Base-by-base conservation (phyloP, 2,113 vertebrate genomes). In the Seriola rivoliana region DNA sequence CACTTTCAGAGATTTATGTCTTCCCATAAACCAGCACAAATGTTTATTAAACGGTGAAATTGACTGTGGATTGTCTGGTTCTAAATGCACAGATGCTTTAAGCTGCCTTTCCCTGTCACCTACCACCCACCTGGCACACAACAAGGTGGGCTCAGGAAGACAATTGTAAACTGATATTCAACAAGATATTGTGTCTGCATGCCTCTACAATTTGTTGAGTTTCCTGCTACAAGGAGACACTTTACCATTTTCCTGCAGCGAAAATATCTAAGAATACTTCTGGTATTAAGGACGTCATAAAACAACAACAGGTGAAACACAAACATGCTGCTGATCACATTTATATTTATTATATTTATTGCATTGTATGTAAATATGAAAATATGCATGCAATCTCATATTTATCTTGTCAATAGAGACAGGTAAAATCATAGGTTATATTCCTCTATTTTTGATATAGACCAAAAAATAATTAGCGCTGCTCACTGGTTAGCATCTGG, bases 401-500 rank as follows among this genome's bases (percentile, higher is more conserved):
- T 68, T 46, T 19, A 8, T 11, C 36, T 19, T 19, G 1, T 59
- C 42, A 66, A 13, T 25, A 63, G 54, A 58, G 17, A 59, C 46
- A 63, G 1, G 48, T 46, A 59, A 42, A 52, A 34, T 8, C 7
- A 42, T 40, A 5, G 19, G 14, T 70, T n/a, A 23, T 21, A 55
- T 71, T 71, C 16, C n/a, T 65, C 25, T 42, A 67, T 71, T 76
- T 71, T 68, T 38, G 19, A 60, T 50, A n/a, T 60, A 63, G 63
- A 57, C 4, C 1, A 21, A 60, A 65, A 65, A 52, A 75, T 75
- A 55, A 85, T 78, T 11, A 19, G 12, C 36, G 48, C 8, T 64
- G n/a, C 19, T 75, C 60, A 5, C 71, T 60, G 46, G 29, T 78
- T 66, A 87, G 59, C 85, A 84, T 81, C 82, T 75, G 48, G 54